These are phyloP conservation scores for Phyllostomus discolor DNA, from an alignment of 2,113 vertebrate genomes.

Conservation along the genomic window DNA sequence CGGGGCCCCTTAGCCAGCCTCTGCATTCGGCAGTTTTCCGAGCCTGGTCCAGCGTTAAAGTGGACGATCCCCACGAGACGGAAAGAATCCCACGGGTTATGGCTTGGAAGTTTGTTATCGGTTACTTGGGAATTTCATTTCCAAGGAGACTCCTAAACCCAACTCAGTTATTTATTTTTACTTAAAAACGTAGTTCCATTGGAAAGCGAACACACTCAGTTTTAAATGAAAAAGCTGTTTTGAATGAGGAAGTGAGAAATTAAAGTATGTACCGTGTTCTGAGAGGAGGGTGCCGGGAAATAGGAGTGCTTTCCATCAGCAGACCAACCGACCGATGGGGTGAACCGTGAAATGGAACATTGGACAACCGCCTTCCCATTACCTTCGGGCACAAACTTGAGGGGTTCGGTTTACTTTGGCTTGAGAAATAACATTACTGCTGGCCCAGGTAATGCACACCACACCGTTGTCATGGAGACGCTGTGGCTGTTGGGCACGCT, in stretches of 20 bases:
- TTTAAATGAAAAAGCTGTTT: not conserved
- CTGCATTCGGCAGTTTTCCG: not conserved
- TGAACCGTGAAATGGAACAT: not conserved
- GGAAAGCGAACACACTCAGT: not conserved
- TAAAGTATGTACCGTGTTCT: not conserved
- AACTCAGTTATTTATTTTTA: not conserved
- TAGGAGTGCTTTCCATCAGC: too few species aligned
- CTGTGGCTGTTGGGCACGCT: not conserved
- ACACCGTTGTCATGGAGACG: not conserved
- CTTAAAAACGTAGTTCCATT: not conserved
- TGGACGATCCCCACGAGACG: not conserved
- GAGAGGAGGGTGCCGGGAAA: not conserved
- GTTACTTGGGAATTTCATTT: not conserved
- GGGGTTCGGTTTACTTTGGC: not conserved
- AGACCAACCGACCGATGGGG: not conserved
- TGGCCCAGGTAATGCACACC: not conserved
- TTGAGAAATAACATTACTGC: not conserved
- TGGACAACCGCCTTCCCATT: not conserved
- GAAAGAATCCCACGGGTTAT: not conserved
- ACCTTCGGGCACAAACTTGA: not conserved
- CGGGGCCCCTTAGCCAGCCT: not conserved
- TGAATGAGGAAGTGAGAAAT: not conserved
- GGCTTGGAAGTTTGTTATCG: not conserved
- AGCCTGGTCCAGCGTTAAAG: not conserved
- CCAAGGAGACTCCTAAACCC: not conserved